A percentile compares a stretch with the other conserved stretches of the same genome.
phyloP scores from a whole-genome alignment of 1,140 invertebrate genomes.

The Lordiphosa stackelbergi region DNA sequence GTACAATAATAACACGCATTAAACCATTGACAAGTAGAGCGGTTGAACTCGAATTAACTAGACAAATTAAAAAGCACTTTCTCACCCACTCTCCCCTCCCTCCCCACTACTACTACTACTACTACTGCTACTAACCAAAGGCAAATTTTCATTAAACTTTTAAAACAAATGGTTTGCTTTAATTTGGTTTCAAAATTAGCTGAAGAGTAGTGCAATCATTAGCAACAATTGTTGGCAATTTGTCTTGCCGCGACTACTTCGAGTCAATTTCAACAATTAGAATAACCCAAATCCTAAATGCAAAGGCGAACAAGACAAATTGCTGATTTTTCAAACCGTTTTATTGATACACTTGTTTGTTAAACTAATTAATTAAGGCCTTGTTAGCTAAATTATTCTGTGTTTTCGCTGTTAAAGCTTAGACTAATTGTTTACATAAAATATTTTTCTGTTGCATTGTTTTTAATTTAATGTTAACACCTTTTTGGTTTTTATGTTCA shows the following conservation, averaged over 20 bases:
- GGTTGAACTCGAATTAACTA: conserved; percentile 49
- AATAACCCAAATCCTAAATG: conserved; percentile 8
- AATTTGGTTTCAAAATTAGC: conserved; percentile 57
- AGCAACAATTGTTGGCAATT: conserved; percentile 33
- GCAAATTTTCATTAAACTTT: conserved; percentile 45
- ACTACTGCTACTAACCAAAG: conserved; percentile 21
- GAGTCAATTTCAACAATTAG: conserved; percentile 17
- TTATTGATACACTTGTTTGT: conserved; percentile 53
- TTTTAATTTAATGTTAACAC: conserved; percentile 51
- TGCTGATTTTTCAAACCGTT: conserved; percentile 31
- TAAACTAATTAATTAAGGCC: conserved; percentile 63
- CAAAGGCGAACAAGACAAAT: conserved; percentile 50
- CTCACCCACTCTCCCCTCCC: conserved; percentile 19
- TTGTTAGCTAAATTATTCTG: conserved; percentile 70
- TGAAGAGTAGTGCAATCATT: conserved; percentile 26
- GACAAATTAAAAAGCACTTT: conserved; percentile 50
- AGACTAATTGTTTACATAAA: conserved; percentile 39
- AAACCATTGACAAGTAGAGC: conserved; percentile 1
- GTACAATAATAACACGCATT: conserved; percentile 25
- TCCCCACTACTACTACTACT: conserved; percentile 13
- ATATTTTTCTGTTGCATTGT: conserved; percentile 65
- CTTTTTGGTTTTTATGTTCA: conserved; percentile 54
- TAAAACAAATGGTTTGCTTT: conserved; percentile 46
- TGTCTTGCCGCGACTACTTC: conserved; percentile 49
- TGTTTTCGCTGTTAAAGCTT: conserved; percentile 67